A percentile compares a stretch with the other conserved stretches of the same genome.
These are phyloP conservation scores for Acestrorhynchus altus DNA, from an alignment of 2,797 vertebrate species.

Conservation along the genomic window DNA sequence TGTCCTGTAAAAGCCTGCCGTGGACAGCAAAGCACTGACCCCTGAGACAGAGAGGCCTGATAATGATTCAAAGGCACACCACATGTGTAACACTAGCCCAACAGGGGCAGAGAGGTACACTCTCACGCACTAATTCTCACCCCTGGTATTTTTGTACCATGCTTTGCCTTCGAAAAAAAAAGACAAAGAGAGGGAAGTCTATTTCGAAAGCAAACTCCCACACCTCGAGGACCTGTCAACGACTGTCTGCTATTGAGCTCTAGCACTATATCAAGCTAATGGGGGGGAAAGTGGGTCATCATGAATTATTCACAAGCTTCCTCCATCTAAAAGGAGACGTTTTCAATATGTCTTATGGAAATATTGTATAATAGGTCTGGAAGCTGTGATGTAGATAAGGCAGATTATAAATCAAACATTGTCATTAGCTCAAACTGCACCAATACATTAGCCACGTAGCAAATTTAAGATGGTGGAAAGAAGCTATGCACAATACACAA, in stretches of 20 bases:
- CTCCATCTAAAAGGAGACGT: conserved; percentile 78
- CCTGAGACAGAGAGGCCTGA: conserved; percentile 43
- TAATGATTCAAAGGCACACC: conserved; percentile 47
- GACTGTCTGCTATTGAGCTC: conserved; percentile 74
- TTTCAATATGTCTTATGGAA: conserved; percentile 62
- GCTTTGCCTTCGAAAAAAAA: conserved; percentile 44
- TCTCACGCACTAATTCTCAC: conserved; percentile 28
- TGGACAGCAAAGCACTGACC: conserved; percentile 48
- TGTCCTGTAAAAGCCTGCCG: conserved; percentile 44
- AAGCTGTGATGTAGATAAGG: conserved; percentile 45
- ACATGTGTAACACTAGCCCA: conserved; percentile 1
- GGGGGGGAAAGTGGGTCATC: conserved; percentile 80
- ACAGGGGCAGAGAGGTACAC: not conserved
- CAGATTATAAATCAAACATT: conserved; percentile 53
- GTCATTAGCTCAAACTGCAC: conserved; percentile 48
- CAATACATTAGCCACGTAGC: not conserved
- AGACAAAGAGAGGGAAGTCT: conserved; percentile 52
- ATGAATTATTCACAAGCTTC: conserved; percentile 83
- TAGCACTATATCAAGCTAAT: conserved; percentile 82
- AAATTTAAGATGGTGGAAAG: not conserved
- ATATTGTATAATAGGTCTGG: conserved; percentile 57
- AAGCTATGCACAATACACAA: conserved; percentile 21
- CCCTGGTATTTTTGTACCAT: conserved; percentile 39
- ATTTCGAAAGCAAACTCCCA: conserved; percentile 62
- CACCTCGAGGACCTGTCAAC: conserved; percentile 73